Percentiles rank a stretch among this genome's conserved stretches.
These are phyloP conservation scores for Enteromius fasciolatus DNA, from an alignment of 2,797 vertebrate genomes.

Conservation along the genomic window DNA sequence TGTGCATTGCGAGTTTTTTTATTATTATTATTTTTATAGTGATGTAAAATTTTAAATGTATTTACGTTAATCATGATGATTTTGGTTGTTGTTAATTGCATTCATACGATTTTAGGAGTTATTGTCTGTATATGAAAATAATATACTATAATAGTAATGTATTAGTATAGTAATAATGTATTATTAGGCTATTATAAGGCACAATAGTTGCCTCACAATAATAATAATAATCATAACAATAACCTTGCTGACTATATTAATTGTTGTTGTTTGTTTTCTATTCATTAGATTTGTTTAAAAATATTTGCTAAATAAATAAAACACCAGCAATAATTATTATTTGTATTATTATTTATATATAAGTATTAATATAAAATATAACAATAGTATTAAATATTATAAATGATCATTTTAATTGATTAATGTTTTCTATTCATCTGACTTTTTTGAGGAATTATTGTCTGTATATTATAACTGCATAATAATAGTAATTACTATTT, in stretches of 20 bases:
- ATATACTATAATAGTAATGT: background rate
- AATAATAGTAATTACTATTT: background rate
- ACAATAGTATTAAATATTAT: background rate
- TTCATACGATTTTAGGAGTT: background rate
- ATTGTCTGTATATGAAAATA: background rate
- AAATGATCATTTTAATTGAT: background rate
- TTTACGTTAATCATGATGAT: background rate
- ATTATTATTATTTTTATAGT: background rate
- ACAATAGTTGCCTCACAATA: background rate
- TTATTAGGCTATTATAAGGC: background rate
- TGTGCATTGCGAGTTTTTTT: background rate
- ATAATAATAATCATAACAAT: background rate
- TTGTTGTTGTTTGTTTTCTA: background rate
- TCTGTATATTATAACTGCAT: background rate
- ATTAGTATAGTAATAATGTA: background rate
- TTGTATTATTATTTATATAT: background rate
- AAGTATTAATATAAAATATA: background rate
- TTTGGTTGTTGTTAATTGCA: background rate
- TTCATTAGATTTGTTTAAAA: background rate
- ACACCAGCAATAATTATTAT: too few species aligned
- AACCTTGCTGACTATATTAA: background rate
- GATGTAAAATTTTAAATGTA: background rate
- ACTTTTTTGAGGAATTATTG: background rate
- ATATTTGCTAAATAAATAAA: too few species aligned
- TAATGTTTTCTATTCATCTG: background rate